Percentiles rank a stretch among this genome's conserved stretches.
Evolutionary conservation across 2,888 invertebrate species (phyloP).

Genomic region (Mycalesis mineus): DNA sequence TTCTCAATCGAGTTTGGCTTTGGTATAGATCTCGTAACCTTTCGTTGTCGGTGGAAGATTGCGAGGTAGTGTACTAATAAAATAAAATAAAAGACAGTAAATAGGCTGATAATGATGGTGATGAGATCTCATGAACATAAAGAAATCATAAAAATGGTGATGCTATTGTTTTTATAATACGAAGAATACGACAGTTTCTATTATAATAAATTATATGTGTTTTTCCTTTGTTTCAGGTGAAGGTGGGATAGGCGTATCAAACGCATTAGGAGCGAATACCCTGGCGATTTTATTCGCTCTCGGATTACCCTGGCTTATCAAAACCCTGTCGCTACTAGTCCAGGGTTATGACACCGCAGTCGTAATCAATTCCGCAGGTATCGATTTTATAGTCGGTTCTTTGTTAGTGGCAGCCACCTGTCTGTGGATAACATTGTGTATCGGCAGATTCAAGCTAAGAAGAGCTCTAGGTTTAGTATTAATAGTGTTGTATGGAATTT

Average conservation of each 20-base stretch:
- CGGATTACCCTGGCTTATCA: slow-evolving; percentile 91
- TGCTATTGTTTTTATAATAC: no score
- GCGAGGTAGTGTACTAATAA: no score
- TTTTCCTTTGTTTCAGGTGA: slow-evolving; percentile 78
- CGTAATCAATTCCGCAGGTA: slow-evolving; percentile 85
- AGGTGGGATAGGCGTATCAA: slow-evolving; percentile 91
- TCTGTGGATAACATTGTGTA: slow-evolving; percentile 82
- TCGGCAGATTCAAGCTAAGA: slow-evolving; percentile 85
- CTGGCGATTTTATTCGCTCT: slow-evolving; percentile 89
- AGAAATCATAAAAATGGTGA: no score
- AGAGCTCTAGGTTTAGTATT: slow-evolving; percentile 83
- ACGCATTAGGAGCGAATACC: slow-evolving; percentile 91
- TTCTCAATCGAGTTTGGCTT: no score
- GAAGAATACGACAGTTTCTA: no score
- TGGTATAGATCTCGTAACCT: no score
- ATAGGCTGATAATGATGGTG: no score
- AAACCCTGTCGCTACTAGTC: slow-evolving; percentile 76
- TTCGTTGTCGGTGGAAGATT: no score
- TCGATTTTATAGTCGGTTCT: slow-evolving; percentile 89
- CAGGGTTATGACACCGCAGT: slow-evolving; percentile 74
- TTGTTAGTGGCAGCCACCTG: slow-evolving; percentile 85
- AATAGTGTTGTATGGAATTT: slow-evolving; percentile 81
- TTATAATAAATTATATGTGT: neutral
- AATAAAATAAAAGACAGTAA: no score
- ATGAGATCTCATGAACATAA: no score